Evolutionary conservation across 2,113 vertebrate genomes (phyloP).

Genomic region (Scomber colias): DNA sequence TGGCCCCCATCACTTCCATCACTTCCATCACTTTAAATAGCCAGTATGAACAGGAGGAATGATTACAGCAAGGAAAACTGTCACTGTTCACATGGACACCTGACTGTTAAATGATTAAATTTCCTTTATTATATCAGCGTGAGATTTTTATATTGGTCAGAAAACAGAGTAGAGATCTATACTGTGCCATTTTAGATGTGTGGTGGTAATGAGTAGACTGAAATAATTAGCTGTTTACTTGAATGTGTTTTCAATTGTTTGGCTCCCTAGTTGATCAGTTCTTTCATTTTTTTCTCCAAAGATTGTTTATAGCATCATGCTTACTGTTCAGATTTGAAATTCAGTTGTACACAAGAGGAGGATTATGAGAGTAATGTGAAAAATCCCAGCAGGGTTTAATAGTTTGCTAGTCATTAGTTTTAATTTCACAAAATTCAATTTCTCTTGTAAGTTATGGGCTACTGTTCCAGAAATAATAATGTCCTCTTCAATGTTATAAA

Average conservation of each 20-base stretch:
- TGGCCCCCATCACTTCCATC: too few species aligned
- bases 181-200: constrained; percentile 35
- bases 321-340: neutral
- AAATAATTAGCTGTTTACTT: constrained; percentile 57
- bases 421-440: neutral
- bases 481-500: too few species aligned
- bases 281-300: constrained; percentile 14
- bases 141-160: constrained; percentile 28
- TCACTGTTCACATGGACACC: too few species aligned
- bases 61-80: too few species aligned
- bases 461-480: too few species aligned
- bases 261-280: constrained; percentile 2
- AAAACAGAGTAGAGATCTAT: constrained; percentile 31
- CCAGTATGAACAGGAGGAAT: too few species aligned
- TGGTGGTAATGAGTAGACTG: constrained; percentile 30
- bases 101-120: too few species aligned
- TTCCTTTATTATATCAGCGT: neutral
- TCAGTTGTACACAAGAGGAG: neutral
- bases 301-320: neutral
- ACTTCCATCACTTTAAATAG: too few species aligned
- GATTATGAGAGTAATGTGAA: neutral
- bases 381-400: neutral
- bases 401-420: too few species aligned
- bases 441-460: neutral
- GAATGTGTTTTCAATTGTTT: constrained; percentile 33